A percentile compares a stretch with the other conserved stretches of the same genome.
Conservation (phyloP, 2,113 vertebrate genomes). For the Microcebus lehilahytsara region DNA sequence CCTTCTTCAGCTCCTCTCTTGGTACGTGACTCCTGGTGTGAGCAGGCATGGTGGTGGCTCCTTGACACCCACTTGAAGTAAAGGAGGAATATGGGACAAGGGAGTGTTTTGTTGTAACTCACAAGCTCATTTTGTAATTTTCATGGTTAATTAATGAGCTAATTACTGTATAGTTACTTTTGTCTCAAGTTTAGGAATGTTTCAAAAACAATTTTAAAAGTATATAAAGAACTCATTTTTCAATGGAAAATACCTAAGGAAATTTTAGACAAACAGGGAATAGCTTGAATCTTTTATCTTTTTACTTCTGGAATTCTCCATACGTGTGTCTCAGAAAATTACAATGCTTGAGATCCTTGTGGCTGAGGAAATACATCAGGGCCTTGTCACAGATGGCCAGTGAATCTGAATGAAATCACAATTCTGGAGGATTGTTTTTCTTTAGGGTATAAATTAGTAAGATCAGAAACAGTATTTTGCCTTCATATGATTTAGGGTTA, state of each 20-base stretch:
- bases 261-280: background rate
- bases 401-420: background rate
- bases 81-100: background rate
- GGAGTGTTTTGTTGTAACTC: background rate
- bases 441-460: slow-evolving; percentile 13
- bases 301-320: background rate
- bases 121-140: background rate
- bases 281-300: background rate
- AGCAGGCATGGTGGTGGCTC: background rate
- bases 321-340: background rate
- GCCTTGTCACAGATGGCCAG: background rate
- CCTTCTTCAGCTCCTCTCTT: background rate
- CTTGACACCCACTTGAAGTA: too few relatives aligned
- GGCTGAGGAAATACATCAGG: background rate
- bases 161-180: background rate
- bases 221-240: background rate
- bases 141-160: background rate
- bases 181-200: slow-evolving; percentile 32
- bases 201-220: background rate
- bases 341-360: too few relatives aligned
- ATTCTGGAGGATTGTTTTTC: background rate
- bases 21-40: background rate
- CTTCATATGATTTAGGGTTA: background rate
- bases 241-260: background rate
- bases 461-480: background rate